Percentiles rank a stretch among this genome's conserved stretches.
phyloP scores from a whole-genome alignment of 35 echinoderm and acorn worm genomes.

The Anneissia japonica region DNA sequence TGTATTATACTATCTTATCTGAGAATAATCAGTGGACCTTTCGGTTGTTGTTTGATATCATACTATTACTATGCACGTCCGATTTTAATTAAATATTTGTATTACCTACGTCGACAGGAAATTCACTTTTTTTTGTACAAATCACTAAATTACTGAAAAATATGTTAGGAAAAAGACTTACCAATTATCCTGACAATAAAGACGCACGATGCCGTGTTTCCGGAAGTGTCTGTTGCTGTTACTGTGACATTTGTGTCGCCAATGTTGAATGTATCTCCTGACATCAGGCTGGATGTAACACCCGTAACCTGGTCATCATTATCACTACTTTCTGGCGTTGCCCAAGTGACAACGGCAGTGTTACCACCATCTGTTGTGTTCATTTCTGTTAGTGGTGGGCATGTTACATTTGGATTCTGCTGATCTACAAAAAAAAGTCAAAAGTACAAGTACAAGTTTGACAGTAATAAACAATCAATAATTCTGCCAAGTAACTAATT shows the following conservation, averaged over 20 bases:
- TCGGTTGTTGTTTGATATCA: too few species aligned
- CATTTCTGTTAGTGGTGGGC: background rate
- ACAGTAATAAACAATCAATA: too few species aligned
- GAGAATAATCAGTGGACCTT: too few species aligned
- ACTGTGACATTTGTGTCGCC: constrained; percentile 16
- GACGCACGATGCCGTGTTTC: background rate
- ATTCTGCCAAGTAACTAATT: too few species aligned
- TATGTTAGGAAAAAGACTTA: too few species aligned
- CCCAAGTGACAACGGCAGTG: background rate
- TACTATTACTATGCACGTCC: too few species aligned
- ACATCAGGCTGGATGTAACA: background rate
- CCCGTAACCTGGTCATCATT: constrained; percentile 15
- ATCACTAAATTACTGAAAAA: too few species aligned
- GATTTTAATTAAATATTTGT: too few species aligned
- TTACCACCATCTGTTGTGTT: background rate
- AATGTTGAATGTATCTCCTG: background rate
- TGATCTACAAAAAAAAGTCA: background rate
- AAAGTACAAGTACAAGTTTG: too few species aligned
- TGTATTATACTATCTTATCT: too few species aligned
- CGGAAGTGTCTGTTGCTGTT: background rate
- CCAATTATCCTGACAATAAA: constrained; percentile 10
- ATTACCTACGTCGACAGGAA: too few species aligned
- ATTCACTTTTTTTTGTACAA: too few species aligned
- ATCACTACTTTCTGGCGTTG: background rate
- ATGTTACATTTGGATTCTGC: background rate